Conservation (phyloP, 2,888 invertebrate genomes). For the Ectobius pallidus region DNA sequence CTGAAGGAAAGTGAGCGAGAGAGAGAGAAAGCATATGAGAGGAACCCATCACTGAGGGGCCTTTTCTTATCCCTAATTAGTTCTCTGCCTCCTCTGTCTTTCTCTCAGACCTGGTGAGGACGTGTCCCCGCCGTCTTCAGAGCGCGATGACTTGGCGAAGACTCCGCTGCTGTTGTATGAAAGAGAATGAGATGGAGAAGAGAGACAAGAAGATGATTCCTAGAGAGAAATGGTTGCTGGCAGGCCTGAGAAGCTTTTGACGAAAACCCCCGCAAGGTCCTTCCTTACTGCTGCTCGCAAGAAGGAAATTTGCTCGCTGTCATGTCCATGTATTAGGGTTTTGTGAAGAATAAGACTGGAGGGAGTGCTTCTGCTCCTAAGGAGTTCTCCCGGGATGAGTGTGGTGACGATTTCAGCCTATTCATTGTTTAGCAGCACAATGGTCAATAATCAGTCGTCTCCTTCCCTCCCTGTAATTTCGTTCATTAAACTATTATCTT, state of each 20-base stretch:
- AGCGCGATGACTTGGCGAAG: constrained; percentile 12
- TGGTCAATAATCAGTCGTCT: no score
- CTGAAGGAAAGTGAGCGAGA: constrained; percentile 37
- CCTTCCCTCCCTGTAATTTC: no score
- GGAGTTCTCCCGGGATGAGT: neutral
- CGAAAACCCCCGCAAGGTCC: constrained; percentile 30
- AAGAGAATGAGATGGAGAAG: neutral
- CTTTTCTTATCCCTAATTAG: constrained; percentile 53
- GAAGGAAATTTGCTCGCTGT: constrained; percentile 43
- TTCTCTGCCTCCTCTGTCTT: constrained; percentile 45
- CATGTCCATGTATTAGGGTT: constrained; percentile 40
- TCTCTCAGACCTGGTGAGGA: constrained; percentile 18
- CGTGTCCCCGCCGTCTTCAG: constrained; percentile 22
- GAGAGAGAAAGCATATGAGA: constrained; percentile 45
- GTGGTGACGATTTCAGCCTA: no score
- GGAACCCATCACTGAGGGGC: constrained; percentile 52
- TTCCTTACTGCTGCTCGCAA: constrained; percentile 33
- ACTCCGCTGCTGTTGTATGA: neutral
- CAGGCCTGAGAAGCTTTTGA: constrained; percentile 25
- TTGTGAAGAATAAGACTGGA: constrained; percentile 29
- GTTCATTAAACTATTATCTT: no score
- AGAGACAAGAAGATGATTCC: constrained; percentile 18
- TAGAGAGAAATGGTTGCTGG: constrained; percentile 20
- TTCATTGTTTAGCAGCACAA: no score
- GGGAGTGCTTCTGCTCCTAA: constrained; percentile 13